These are phyloP conservation scores for Oscheius myriophilus DNA, from an alignment of 2,888 invertebrate genomes.

Conservation along the genomic window DNA sequence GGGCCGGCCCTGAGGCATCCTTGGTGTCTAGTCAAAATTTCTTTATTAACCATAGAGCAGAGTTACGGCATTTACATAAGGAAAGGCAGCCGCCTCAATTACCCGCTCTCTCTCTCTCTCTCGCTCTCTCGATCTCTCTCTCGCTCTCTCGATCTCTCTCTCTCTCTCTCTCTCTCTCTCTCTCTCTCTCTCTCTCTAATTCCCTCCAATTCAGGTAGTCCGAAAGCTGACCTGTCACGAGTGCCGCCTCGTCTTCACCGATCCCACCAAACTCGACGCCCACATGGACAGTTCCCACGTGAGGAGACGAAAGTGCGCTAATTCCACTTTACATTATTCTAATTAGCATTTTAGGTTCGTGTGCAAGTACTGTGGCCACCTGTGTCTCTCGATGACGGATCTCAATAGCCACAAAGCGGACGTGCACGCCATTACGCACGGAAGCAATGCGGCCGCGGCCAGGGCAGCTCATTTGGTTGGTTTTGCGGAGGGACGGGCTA, in stretches of 20 bases:
- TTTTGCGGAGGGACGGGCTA: background rate
- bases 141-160: no score
- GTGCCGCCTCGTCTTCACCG: slow-evolving; percentile 60
- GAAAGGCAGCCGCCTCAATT: no score
- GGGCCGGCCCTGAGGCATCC: no score
- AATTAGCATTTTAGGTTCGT: slow-evolving; percentile 44
- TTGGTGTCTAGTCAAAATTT: no score
- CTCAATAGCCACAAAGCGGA: slow-evolving; percentile 63
- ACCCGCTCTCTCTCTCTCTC: no score
- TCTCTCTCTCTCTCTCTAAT: no score
- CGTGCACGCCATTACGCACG: slow-evolving; percentile 42
- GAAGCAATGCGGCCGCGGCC: background rate
- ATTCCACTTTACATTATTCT: background rate
- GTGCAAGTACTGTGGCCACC: slow-evolving; percentile 62
- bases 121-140: no score
- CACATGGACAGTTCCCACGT: slow-evolving; percentile 54
- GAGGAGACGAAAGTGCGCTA: slow-evolving; percentile 40
- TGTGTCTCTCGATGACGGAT: slow-evolving; percentile 56
- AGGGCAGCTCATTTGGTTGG: slow-evolving; percentile 14
- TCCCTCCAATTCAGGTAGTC: slow-evolving; percentile 43
- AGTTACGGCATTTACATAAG: no score
- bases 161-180: no score
- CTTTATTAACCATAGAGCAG: no score
- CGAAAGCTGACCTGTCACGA: slow-evolving; percentile 54
- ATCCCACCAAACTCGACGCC: slow-evolving; percentile 45